phyloP scores from a whole-genome alignment of 2,113 vertebrate genomes.

The Syngnathus scovelli region DNA sequence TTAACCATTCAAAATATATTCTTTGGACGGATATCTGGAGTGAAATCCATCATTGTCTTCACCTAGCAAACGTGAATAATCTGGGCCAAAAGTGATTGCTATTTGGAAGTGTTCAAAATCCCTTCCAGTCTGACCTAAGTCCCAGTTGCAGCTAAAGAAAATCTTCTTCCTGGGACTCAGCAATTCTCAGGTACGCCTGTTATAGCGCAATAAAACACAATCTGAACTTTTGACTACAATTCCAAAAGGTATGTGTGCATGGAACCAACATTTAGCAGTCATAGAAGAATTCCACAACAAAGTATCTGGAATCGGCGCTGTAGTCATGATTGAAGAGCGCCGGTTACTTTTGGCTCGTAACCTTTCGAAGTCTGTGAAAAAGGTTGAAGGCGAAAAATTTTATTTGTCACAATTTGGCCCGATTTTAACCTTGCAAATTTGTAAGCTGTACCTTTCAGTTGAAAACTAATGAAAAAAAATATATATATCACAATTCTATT shows the following conservation, averaged over 20 bases:
- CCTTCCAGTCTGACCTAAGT: background rate
- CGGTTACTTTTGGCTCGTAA: background rate
- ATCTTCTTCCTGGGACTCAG: background rate
- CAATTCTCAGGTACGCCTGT: background rate
- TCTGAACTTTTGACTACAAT: background rate
- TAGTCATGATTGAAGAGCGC: background rate
- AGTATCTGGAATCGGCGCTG: background rate
- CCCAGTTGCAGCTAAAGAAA: background rate
- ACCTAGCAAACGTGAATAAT: background rate
- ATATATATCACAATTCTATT: conserved; percentile 4
- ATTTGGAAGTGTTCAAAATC: background rate
- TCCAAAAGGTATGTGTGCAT: background rate
- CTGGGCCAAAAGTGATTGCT: background rate
- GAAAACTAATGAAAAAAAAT: background rate
- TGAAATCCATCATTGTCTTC: background rate
- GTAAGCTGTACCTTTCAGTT: background rate
- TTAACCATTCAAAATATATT: background rate
- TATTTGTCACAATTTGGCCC: background rate
- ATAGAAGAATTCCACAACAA: background rate
- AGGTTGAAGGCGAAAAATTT: background rate
- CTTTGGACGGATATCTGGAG: background rate
- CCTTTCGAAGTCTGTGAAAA: background rate
- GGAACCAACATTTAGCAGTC: background rate
- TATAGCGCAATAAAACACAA: background rate
- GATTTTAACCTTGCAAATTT: background rate